Conservation (phyloP, 1,140 invertebrate genomes). For the Anoplolepis gracilipes region DNA sequence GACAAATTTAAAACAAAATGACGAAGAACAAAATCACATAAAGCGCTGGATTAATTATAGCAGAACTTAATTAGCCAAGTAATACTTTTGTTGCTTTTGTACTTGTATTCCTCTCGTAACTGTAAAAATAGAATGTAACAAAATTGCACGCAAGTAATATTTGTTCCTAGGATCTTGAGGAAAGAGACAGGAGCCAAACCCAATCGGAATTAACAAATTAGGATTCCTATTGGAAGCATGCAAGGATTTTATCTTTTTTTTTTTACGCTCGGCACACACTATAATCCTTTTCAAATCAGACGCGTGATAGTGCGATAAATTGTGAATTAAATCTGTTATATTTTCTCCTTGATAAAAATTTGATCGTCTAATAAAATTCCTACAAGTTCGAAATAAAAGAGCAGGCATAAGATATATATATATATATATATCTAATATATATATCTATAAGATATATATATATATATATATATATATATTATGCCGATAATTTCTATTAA, state of each 20-base stretch:
- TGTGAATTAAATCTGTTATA: not conserved
- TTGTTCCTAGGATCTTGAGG: slow-evolving; percentile 61
- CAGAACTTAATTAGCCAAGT: not conserved
- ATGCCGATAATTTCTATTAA: not conserved
- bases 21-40: slow-evolving; percentile 24
- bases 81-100: too few species aligned
- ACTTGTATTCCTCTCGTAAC: slow-evolving; percentile 14
- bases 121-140: slow-evolving; percentile 53
- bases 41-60: slow-evolving; percentile 29
- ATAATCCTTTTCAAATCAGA: slow-evolving; percentile 29
- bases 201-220: slow-evolving; percentile 76
- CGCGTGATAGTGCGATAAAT: not conserved
- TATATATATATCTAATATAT: too few species aligned
- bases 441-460: not conserved
- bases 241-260: slow-evolving; percentile 78
- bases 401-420: not conserved
- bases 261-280: slow-evolving; percentile 79
- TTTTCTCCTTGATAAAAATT: not conserved
- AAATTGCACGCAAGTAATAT: slow-evolving; percentile 29
- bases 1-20: not conserved
- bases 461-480: not conserved
- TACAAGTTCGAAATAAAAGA: not conserved
- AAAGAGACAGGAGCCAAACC: slow-evolving; percentile 68
- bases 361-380: not conserved
- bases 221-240: slow-evolving; percentile 82